Base-by-base conservation (phyloP, 2,797 vertebrate genomes). In the Odontamblyopus lacepedii region DNA sequence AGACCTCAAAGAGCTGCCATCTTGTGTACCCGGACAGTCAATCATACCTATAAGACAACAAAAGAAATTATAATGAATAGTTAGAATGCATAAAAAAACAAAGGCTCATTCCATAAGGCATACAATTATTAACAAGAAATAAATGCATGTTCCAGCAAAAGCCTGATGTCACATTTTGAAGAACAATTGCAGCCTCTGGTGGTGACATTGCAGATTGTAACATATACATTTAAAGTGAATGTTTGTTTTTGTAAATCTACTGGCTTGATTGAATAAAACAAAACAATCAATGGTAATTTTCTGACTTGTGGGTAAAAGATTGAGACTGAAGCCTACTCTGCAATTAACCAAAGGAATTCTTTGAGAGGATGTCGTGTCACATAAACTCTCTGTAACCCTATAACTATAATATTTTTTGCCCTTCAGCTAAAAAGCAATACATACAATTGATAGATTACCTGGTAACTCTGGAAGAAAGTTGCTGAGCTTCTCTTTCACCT, bases 401-500 rank as follows among this genome's bases (percentile, higher is more conserved):
- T 23, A 23, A 23, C 23, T 23, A 23, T n/a, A 38, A 9, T 38
- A 38, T 38, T 38, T 38, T 9, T 53, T 4, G 18, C 11, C 19
- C 51, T 19, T 19, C 6, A 48, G 44, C 44, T 48, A 4, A 48
- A 48, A 48, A 15, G 13, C 6, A 60, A 60, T 15, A 60, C 27
- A 60, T 16, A 30, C 1, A 15, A 12, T 16, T 16, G 35, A 11
- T 35, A 18, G 75, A 88, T 56, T 44, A 95, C 95, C 98, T 70
- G 97, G 98, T 86, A 99, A 89, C 89, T 99, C 98, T 1, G 98
- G 98, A 44, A 99, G 92, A 78, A 99, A 99, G 92, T 98, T 98
- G 88, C 98, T 98, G 76, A 99, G 95, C 77, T 99, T 99, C 87
- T 99, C 98, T 81, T 99, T 99, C 87, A 99, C 97, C 78, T 99